These are phyloP conservation scores for Nomada ferruginata DNA, from an alignment of 2,888 invertebrate genomes.

Conservation along the genomic window DNA sequence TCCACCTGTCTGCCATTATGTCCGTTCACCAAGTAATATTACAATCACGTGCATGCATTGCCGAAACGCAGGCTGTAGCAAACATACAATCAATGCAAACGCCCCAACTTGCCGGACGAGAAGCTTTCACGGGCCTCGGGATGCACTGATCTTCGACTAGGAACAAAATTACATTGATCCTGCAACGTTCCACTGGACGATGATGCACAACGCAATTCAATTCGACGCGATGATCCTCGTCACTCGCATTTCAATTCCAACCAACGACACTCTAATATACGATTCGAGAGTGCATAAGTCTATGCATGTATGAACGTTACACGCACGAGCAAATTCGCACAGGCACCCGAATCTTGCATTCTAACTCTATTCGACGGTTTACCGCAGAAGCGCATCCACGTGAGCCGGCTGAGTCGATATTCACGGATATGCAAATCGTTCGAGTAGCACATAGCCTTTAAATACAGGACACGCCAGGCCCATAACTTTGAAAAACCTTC, in stretches of 20 bases:
- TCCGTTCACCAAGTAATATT: background rate
- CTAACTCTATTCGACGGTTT: conserved; percentile 59
- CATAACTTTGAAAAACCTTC: background rate
- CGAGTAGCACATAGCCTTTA: conserved; percentile 17
- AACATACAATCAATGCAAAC: conserved; percentile 31
- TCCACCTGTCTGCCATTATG: background rate
- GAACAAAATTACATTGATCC: conserved; percentile 50
- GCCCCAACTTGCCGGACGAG: background rate
- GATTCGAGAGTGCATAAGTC: background rate
- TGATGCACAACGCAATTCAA: conserved; percentile 29
- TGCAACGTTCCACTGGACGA: conserved; percentile 31
- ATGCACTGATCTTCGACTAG: background rate
- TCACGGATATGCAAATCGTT: conserved; percentile 66
- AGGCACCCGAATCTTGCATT: conserved; percentile 10
- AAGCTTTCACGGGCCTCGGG: conserved; percentile 2
- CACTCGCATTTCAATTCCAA: conserved; percentile 50
- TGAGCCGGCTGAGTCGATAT: conserved; percentile 58
- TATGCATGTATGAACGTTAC: background rate
- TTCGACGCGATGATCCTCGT: conserved; percentile 30
- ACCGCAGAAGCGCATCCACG: conserved; percentile 55
- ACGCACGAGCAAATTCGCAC: background rate
- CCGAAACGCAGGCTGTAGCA: conserved; percentile 22
- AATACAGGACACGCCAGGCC: background rate
- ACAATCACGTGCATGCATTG: background rate
- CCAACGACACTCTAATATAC: background rate